A percentile compares a stretch with the other conserved stretches of the same genome.
Conservation (phyloP, 2,113 vertebrate genomes). For the Lagopus leucura region DNA sequence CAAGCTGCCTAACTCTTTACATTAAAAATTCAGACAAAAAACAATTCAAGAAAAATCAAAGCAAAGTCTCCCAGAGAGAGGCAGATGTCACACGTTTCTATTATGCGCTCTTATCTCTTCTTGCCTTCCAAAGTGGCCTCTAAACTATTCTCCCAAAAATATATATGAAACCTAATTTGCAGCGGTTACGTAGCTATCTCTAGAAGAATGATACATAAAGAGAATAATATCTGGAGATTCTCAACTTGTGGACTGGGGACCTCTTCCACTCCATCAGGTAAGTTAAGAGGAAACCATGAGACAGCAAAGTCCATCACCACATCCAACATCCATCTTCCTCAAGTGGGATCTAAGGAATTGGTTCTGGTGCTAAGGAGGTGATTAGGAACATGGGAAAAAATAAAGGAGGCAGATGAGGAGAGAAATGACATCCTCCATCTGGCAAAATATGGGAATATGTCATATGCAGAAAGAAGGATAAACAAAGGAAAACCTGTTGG, state of each 20-base stretch:
- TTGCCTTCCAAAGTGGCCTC: constrained; percentile 48
- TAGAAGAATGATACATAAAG: neutral
- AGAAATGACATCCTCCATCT: neutral
- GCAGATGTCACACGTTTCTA: constrained; percentile 17
- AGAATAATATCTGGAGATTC: neutral
- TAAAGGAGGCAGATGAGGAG: neutral
- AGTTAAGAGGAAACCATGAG: neutral
- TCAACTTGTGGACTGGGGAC: neutral
- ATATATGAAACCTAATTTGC: neutral
- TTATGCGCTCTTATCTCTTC: neutral
- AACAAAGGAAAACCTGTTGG: neutral
- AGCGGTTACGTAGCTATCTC: neutral
- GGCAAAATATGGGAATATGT: neutral
- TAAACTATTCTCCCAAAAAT: constrained; percentile 38
- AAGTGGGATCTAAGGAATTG: neutral
- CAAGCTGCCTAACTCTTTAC: constrained; percentile 40
- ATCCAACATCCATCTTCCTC: neutral
- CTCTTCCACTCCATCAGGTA: neutral
- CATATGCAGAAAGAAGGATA: neutral
- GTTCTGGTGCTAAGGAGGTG: neutral
- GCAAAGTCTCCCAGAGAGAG: constrained; percentile 18
- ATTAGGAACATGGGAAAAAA: neutral
- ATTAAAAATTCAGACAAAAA: constrained; percentile 68
- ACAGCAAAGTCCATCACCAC: neutral
- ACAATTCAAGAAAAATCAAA: constrained; percentile 64